Evolutionary conservation across 1,140 invertebrate species (phyloP), one percentile per base, ranked within the genome.

Genomic region (Diabrotica virgifera): DNA sequence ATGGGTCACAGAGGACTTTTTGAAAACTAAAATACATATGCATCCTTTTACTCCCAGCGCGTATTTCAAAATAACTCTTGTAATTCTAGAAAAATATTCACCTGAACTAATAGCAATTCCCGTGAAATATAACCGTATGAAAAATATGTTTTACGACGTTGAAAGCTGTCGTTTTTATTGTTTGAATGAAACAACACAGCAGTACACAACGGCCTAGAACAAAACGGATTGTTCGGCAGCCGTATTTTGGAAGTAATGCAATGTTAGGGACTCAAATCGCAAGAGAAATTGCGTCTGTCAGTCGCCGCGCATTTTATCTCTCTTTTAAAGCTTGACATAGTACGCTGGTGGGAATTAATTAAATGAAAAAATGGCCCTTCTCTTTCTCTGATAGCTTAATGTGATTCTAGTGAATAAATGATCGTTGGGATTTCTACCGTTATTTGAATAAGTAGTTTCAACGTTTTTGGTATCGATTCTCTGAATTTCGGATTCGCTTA

Each of bases 311-410:
- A 74, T 74, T 74, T 74, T 74, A 74, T 74, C 72, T 74, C 65
- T 66, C 70, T 73, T 75, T 74, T 74, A 75, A 75, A 75, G 74
- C 74, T 70, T 74, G 72, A 74, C 74, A 71, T 72, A 75, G 70
- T 75, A 62, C 69, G 69, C 70, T 74, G 72, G 72, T 74, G 68
- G 66, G 71, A 75, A 74, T 75, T 74, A 75, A 74, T 75, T 74
- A 75, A 75, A 74, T 72, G 69, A 75, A 75, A 75, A 75, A 75
- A 74, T 71, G 62, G 67, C 65, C 61, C 68, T 65, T 62, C 66
- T 50, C 65, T 72, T 62, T 46, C 40, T 46, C 40, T 69, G 72
- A 73, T 73, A 71, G 70, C 72, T 73, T 72, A 73, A 73, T 73
- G 70, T 68, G 66, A 70, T 72, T 71, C 70, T 68, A 67, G 68